Evolutionary conservation across 2,888 invertebrate species (phyloP), one percentile per base, ranked within the genome.

Genomic region (Plemyria rubiginata): DNA sequence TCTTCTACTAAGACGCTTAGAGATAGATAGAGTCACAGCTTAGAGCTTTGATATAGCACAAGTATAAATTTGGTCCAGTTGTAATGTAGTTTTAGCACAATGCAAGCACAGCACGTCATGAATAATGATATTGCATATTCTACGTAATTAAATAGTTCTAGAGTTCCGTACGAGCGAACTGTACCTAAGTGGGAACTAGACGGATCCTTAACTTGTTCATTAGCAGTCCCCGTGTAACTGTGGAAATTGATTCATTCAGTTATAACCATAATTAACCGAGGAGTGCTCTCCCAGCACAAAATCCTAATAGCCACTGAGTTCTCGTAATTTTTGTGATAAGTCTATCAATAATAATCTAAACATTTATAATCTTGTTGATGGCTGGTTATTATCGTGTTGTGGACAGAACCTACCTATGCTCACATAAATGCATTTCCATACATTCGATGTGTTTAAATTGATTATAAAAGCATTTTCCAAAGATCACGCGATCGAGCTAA

Each of bases 71-170:
- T 0, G 4, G 49, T 41, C 49, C 15, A 50, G 28, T 15, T 16
- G 15, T 28, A 40, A 40, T 29, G 9, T 15, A 28, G n/a, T 41
- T 22, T 36, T 16, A 28, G 28, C 11, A 28, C 11, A 46, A 28
- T 55, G 49, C 40, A 48, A 29, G 49, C 36, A 40, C 32, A 13
- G 40, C 40, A 41, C 38, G 48, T 43, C 40, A 54, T 60, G 60
- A 60, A 60, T 49, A 46, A 28, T 46, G 41, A 54, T 54, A 45
- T 61, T 61, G 54, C 60, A 60, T 60, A 54, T 43, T 54, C 43
- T 43, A 36, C n/a, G 41, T 60, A 43, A 60, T 60, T 49, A 54
- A 60, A 54, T 43, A 54, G 49, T 50, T 60, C n/a, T 7, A 1
- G 54, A 54, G 60, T 49, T 60, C 43, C 41, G 56, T 32, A 15